phyloP scores from a whole-genome alignment of 23 tunicate genomes.

The Styela plicata region DNA sequence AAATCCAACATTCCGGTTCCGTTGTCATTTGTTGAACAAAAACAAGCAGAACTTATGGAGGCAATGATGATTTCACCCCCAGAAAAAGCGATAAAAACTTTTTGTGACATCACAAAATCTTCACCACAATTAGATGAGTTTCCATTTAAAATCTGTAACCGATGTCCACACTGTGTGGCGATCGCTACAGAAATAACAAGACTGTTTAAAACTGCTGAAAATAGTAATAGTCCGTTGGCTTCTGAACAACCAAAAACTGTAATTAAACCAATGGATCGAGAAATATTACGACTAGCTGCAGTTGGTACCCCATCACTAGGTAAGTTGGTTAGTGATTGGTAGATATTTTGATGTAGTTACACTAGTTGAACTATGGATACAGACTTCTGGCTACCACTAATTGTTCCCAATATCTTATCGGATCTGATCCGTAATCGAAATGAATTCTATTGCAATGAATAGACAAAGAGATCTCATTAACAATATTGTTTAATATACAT shows the following conservation, averaged over 20 bases:
- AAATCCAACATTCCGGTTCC: conserved; percentile 61
- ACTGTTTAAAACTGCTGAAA: conserved; percentile 22
- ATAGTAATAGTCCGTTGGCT: not conserved
- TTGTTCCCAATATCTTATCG: no score
- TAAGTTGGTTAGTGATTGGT: not conserved
- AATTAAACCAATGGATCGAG: not conserved
- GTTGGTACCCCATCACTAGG: not conserved
- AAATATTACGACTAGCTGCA: not conserved
- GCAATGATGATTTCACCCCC: conserved; percentile 34
- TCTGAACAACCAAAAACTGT: not conserved
- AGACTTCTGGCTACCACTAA: no score
- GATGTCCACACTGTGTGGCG: conserved; percentile 65
- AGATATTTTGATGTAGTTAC: no score
- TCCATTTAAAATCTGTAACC: conserved; percentile 69
- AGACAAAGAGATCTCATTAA: no score
- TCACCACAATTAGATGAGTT: not conserved
- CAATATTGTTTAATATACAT: no score
- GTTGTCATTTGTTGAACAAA: conserved; percentile 51
- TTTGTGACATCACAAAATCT: not conserved
- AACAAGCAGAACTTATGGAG: conserved; percentile 33
- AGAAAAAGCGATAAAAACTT: conserved; percentile 6
- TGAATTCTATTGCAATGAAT: no score
- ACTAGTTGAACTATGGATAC: no score
- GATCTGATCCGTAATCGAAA: no score
- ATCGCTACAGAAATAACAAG: conserved; percentile 44